A percentile compares a stretch with the other conserved stretches of the same genome.
These are phyloP conservation scores for Lanistes nyassanus DNA, from an alignment of 1,140 invertebrate species.

Conservation along the genomic window DNA sequence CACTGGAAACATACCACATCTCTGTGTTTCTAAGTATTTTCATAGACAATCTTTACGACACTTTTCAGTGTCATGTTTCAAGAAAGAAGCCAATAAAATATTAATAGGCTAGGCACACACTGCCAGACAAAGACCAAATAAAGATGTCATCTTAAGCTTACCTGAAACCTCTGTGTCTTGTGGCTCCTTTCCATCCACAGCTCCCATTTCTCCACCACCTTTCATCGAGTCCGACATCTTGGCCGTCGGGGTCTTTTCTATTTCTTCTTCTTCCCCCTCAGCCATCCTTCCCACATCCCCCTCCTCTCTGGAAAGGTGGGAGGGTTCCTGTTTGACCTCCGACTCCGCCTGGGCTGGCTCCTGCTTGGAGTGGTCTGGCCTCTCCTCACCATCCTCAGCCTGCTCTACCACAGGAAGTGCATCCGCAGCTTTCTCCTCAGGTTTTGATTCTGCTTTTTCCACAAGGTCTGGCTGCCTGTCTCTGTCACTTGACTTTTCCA, in stretches of 20 bases:
- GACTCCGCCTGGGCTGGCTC: background rate
- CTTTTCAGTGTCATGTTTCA: no score
- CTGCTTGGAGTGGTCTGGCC: constrained; percentile 2
- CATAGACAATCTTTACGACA: no score
- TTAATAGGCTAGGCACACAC: no score
- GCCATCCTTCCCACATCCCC: background rate
- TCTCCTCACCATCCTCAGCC: background rate
- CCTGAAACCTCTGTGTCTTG: constrained; percentile 7
- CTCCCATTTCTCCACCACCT: constrained; percentile 15
- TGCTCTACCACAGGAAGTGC: constrained; percentile 22
- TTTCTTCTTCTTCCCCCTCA: constrained; percentile 7
- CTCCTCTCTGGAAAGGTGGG: background rate
- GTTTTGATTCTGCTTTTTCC: background rate
- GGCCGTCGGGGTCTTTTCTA: background rate
- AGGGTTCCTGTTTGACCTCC: background rate
- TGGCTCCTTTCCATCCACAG: constrained; percentile 11
- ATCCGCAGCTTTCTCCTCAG: constrained; percentile 22
- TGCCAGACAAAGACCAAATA: no score
- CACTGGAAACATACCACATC: no score
- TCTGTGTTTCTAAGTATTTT: no score
- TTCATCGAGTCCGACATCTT: constrained; percentile 22
- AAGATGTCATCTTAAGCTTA: no score
- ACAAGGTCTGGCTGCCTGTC: constrained; percentile 30
- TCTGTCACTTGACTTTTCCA: constrained; percentile 23
- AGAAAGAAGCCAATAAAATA: no score